These are phyloP conservation scores for Cryptocephalus moraei DNA, from an alignment of 2,888 invertebrate genomes.

Conservation along the genomic window DNA sequence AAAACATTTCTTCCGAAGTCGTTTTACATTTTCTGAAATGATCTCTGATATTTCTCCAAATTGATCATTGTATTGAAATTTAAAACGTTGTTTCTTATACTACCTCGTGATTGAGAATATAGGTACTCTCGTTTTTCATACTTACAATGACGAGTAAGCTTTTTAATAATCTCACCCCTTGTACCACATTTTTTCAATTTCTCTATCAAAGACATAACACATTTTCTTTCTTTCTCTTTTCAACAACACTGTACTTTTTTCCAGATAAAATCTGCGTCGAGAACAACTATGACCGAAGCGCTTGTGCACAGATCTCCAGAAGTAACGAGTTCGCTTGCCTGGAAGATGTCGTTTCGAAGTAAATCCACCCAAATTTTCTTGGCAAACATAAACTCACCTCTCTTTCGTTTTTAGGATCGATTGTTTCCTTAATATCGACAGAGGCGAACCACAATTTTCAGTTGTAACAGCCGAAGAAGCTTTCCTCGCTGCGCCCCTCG, in stretches of 20 bases:
- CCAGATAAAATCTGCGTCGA: constrained; percentile 23
- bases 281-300: constrained; percentile 8
- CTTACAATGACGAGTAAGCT: too few species aligned
- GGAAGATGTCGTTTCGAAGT: constrained; percentile 15
- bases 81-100: too few species aligned
- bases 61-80: too few species aligned
- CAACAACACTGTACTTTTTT: constrained; percentile 1
- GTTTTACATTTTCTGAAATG: too few species aligned
- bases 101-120: too few species aligned
- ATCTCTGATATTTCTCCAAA: too few species aligned
- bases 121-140: too few species aligned
- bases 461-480: constrained; percentile 52
- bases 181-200: too few species aligned
- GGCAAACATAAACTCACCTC: not conserved
- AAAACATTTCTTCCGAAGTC: too few species aligned
- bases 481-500: constrained; percentile 41
- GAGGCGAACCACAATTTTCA: constrained; percentile 47
- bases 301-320: constrained; percentile 22
- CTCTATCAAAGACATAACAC: too few species aligned
- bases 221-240: too few species aligned
- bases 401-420: constrained; percentile 40
- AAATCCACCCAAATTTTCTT: constrained; percentile 49
- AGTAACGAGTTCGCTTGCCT: constrained; percentile 18
- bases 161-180: too few species aligned
- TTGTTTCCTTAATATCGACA: constrained; percentile 47